A percentile compares a stretch with the other conserved stretches of the same genome.
These are phyloP conservation scores for Ochropleura plecta DNA, from an alignment of 2,888 invertebrate species.

Conservation along the genomic window DNA sequence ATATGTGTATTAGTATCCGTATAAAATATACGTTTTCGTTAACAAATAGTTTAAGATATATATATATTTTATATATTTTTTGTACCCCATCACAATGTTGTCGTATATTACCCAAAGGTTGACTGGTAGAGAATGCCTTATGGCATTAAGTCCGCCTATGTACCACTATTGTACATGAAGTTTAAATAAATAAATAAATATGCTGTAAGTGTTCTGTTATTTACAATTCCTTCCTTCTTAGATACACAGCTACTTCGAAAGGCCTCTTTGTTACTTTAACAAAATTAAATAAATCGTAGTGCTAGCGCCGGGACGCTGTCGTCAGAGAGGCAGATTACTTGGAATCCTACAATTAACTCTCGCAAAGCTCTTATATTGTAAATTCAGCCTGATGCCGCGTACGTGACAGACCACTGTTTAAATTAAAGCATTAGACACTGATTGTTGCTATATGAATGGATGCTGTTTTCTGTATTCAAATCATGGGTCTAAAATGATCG, in stretches of 20 bases:
- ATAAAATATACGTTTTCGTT: too few species aligned
- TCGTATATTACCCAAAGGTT: too few species aligned
- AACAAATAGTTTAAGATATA: too few species aligned
- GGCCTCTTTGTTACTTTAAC: slow-evolving; percentile 62
- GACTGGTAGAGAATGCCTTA: too few species aligned
- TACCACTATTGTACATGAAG: too few species aligned
- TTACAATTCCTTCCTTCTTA: background rate
- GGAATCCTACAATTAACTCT: slow-evolving; percentile 72
- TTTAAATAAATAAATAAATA: too few species aligned
- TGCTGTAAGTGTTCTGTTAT: too few species aligned
- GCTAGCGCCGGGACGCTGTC: slow-evolving; percentile 42
- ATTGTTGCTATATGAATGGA: slow-evolving; percentile 44
- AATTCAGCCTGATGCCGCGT: slow-evolving; percentile 64
- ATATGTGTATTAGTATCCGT: too few species aligned
- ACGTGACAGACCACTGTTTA: slow-evolving; percentile 66
- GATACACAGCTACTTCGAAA: slow-evolving; percentile 23
- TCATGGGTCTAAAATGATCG: background rate
- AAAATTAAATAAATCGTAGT: slow-evolving; percentile 66
- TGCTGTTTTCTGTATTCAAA: slow-evolving; percentile 12
- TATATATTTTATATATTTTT: too few species aligned
- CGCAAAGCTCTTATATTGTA: slow-evolving; percentile 66
- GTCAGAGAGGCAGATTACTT: slow-evolving; percentile 64
- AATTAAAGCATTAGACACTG: slow-evolving; percentile 61
- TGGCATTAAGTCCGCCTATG: too few species aligned
- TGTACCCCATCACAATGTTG: too few species aligned